Base-by-base conservation (phyloP, 64 coral and sea anemone species). In the Montipora efflorescens region DNA sequence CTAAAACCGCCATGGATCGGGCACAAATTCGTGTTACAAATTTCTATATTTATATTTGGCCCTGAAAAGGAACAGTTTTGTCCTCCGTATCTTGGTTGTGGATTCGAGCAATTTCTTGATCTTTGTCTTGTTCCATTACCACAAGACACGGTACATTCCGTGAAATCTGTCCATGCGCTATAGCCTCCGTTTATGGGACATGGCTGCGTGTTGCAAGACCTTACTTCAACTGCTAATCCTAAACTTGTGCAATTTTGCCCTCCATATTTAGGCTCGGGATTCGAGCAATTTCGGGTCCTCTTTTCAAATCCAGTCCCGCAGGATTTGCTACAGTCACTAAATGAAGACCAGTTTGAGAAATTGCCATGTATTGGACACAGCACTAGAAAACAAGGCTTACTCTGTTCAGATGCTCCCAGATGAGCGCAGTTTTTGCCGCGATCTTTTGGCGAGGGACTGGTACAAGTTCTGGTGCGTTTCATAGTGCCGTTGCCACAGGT, bases 181-280 rank as follows among this genome's bases (percentile, higher is more conserved):
- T 98, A 98, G 8, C 74, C 93, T 8, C 96, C 96, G 44, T 95
- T 47, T 50, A 98, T 95, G 18, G 96, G 96, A 64, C 96, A 98
- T 2, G 83, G 93, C 9, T 94, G 48, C 47, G 84, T 85, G 48
- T 95, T 98, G 74, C 96, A 98, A 0, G 47, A 13, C 5, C 52
- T 21, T 57, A 28, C 73, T 68, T 98, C 81, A n/a, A 92, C 21
- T 5, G 28, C 23, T 53, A 47, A 62, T 55, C 78, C 96, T 15
- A 94, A 76, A 28, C 55, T 81, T 6, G 67, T 52, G 55, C 96
- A 98, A 76, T 77, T 52, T 5, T 49, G 88, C 2, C 96, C 96
- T 58, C 93, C 96, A 59, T 92, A 64, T 47, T 80, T 48, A 71
- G 82, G 90, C 16, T 71, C 44, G 4, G 94, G 90, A 88, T 92